These are phyloP conservation scores for Drosophila funebris DNA, from an alignment of 1,140 invertebrate species.

Conservation along the genomic window DNA sequence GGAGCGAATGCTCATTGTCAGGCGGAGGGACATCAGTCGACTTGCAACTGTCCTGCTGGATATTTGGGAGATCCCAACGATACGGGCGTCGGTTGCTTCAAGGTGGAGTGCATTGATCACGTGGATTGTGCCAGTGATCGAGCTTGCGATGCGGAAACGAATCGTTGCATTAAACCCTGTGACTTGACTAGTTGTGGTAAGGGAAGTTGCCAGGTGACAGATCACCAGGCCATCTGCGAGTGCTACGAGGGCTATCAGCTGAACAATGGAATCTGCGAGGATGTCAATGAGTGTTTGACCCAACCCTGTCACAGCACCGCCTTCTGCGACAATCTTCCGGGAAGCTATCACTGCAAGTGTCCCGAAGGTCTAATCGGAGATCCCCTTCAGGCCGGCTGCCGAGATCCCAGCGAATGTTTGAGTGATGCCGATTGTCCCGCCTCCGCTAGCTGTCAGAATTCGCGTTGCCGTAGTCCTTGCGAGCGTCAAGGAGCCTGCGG, in stretches of 20 bases:
- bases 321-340: slow-evolving; percentile 90
- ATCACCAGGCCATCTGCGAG: slow-evolving; percentile 89
- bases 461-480: slow-evolving; percentile 92
- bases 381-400: slow-evolving; percentile 87
- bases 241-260: slow-evolving; percentile 91
- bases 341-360: slow-evolving; percentile 90
- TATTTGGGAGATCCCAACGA: slow-evolving; percentile 92
- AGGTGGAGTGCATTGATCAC: slow-evolving; percentile 92
- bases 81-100: slow-evolving; percentile 89
- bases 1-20: slow-evolving; percentile 90
- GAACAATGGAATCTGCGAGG: slow-evolving; percentile 88
- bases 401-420: slow-evolving; percentile 91
- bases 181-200: slow-evolving; percentile 89
- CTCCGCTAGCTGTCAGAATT: slow-evolving; percentile 90
- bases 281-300: slow-evolving; percentile 91
- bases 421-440: slow-evolving; percentile 91
- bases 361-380: slow-evolving; percentile 92
- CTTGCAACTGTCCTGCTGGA: slow-evolving; percentile 90
- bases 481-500: slow-evolving; percentile 88
- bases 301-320: slow-evolving; percentile 92
- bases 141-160: slow-evolving; percentile 89
- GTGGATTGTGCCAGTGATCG: slow-evolving; percentile 90
- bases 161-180: slow-evolving; percentile 93
- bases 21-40: slow-evolving; percentile 88
- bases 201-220: slow-evolving; percentile 88